Evolutionary conservation across 2,113 vertebrate genomes (phyloP).

Genomic region (Hypocryptadius cinnamomeus): DNA sequence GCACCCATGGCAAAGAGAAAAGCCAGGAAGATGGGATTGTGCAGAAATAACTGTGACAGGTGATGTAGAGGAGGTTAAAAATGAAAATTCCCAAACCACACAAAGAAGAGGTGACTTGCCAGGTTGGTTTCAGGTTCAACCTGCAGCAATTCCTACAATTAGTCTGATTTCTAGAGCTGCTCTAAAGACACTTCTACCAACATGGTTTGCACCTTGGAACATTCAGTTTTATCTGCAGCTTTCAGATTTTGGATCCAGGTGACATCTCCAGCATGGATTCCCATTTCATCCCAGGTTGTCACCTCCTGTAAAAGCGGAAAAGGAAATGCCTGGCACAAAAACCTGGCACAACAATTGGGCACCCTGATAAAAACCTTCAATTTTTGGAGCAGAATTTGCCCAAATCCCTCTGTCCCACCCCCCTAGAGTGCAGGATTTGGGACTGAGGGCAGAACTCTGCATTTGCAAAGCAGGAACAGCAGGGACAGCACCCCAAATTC

Average conservation of each 20-base stretch:
- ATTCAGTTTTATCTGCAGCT: neutral
- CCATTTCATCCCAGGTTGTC: neutral
- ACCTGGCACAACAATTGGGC: fast-evolving
- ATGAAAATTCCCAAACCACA: neutral
- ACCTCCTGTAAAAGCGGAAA: neutral
- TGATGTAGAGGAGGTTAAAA: neutral
- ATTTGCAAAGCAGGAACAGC: neutral
- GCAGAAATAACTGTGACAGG: neutral
- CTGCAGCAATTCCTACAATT: neutral
- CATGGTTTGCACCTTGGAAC: fast-evolving
- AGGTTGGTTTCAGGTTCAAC: neutral
- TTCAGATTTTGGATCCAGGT: neutral
- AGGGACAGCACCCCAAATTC: neutral
- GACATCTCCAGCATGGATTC: fast-evolving
- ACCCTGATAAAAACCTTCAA: neutral
- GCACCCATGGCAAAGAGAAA: neutral
- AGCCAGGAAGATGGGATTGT: neutral
- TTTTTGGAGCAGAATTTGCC: neutral
- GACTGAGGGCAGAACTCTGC: neutral
- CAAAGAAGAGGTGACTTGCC: neutral
- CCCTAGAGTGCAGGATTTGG: neutral
- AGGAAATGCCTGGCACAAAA: neutral
- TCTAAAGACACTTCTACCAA: neutral
- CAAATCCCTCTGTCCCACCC: neutral
- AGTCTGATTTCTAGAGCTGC: neutral